Evolutionary conservation across 2,113 vertebrate species (phyloP), one percentile per base, ranked within the genome.

Genomic region (Pampusana beccarii): DNA sequence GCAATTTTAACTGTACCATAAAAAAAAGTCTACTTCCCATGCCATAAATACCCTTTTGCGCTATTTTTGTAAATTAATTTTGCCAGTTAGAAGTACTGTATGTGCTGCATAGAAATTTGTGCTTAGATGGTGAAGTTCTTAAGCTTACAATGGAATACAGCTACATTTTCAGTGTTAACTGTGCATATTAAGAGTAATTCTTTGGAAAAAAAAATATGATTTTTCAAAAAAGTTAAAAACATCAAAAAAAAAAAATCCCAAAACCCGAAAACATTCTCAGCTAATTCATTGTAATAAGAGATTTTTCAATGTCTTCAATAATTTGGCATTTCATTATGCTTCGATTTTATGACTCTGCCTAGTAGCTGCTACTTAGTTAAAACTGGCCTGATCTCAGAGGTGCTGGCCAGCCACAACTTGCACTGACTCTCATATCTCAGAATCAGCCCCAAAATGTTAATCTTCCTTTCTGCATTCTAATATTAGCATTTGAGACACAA

Each of bases 61-160:
- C 97, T 98, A 98, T 98, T 98, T 98, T 98, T 98, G 98, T 98
- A 98, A 98, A 97, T 98, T 98, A 97, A 97, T 98, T 98, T 98
- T 98, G 97, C 97, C 96, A 85, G 95, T 97, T 98, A 98, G 98
- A 97, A 97, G 96, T 98, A 97, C 97, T 96, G 97, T 97, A 96
- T 96, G 98, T 98, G 98, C 98, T 97, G 96, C 98, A 97, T 98
- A 98, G 97, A 98, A 97, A 97, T 96, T 97, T 98, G 97, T 98
- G 97, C 98, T 98, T 98, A 98, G 98, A 98, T 97, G 98, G 97
- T 98, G 96, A 98, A 96, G 97, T 98, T 98, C 97, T 97, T 97
- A 97, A 97, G 97, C 98, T 97, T 97, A 97, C 97, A 98, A 98
- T 98, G 97, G 97, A 98, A 84, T 97, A 97, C 98, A 98, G 96